Evolutionary conservation across 2,797 vertebrate genomes (phyloP), one percentile per base, ranked within the genome.

Genomic region (Ataeniobius toweri): DNA sequence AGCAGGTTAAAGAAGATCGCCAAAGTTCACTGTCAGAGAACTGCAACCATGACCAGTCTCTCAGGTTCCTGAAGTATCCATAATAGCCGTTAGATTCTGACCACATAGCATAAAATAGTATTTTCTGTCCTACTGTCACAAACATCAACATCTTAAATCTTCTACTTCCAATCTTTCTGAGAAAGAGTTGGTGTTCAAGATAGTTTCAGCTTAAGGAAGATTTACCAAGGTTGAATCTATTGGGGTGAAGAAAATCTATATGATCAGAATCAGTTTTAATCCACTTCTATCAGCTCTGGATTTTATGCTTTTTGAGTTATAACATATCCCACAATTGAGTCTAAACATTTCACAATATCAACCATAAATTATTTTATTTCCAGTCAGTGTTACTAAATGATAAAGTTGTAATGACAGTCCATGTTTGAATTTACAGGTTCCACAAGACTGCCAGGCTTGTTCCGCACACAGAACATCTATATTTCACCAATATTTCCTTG

Each of bases 401-500:
- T 16, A 59, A 69, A 46, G 41, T 76, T 59, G 1, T 48, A 71
- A 61, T 5, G 46, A 73, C 14, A 63, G 5, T 31, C 44, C 67
- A 22, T 9, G 9, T 48, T 10, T 59, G 31, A 31, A 16, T 22
- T 20, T 5, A 3, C 14, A 1, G 10, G 5, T 71, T 61, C 50
- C 36, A 14, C 0, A 26, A 74, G 67, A 67, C 24, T 36, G 3
- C 28, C 16, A 59, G 71, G 74, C 18, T 39, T 74, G 41, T 48
- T 74, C 53, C 8, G 24, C 6, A 36, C 69, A 22, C 41, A 28
- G 22, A 70, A 41, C 56, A 69, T 31, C 74, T 61, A 73, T 28
- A 61, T 74, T 78, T 79, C 68, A 77, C 70, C 74, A 41, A 28
- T 70, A 71, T 79, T 67, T 76, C 72, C 73, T 79, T 46, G 68